Base-by-base conservation (phyloP, 2,888 invertebrate genomes). In the Spisula solida region DNA sequence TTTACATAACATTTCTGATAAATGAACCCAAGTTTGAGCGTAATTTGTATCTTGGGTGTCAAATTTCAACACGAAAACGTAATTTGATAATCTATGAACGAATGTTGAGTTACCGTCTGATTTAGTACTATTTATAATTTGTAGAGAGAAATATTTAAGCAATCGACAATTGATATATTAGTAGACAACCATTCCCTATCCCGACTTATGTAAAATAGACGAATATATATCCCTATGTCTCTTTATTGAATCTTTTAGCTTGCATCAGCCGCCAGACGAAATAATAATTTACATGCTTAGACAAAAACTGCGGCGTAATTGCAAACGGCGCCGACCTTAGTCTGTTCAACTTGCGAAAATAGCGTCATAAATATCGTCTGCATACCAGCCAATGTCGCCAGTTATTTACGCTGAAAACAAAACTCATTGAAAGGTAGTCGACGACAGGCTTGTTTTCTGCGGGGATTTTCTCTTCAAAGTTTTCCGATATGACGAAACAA, bases 361-460 rank as follows among this genome's bases (percentile, higher is more conserved):
- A 20, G 82, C 82, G 82, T 82, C 82, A 82, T 41, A 82, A 41
- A 56, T 29, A 82, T 82, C 82, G 82, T 82, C 82, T 82, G 82
- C 82, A 82, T 60, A 82, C 82, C 55, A 75, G 75, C 60, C 31
- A 34, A 31, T 78, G 84, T 78, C 84, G 81, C 81, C 81, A 55
- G 48, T 29, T 31, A 55, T 81, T 81, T 81, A 51, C 25, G 31
- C 81, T 0, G 31, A 55, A 51, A 81, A 81, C 16, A 29, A 81
- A 51, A 31, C 20, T 75, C 75, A 75, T 31, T 75, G 31, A 34
- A 75, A 34, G 18, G 34, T 75, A 25, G 34, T 31, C 14, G 34
- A 34, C 75, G 75, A 75, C 75, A 34, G 25, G 25, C 60, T 60
- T 60, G 6, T 60, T 25, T 60, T 60, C 60, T n/a, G n/a, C 60